These are phyloP conservation scores for Macrocentrus cingulum DNA, from an alignment of 1,140 invertebrate species.

Conservation along the genomic window DNA sequence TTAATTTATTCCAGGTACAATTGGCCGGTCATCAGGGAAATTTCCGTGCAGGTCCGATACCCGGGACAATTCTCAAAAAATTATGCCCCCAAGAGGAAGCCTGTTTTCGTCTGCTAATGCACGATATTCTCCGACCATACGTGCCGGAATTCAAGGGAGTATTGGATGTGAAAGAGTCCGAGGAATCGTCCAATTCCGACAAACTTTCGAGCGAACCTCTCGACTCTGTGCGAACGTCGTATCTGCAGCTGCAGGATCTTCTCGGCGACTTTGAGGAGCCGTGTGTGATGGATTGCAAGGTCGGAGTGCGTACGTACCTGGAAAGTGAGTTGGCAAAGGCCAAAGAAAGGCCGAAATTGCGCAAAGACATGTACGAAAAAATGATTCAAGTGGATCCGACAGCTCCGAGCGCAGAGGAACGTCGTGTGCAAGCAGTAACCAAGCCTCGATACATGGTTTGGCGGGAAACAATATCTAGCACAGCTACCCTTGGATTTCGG, in stretches of 20 bases:
- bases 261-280: conserved; percentile 87
- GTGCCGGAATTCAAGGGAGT: conserved; percentile 88
- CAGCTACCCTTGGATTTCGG: conserved; percentile 90
- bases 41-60: conserved; percentile 89
- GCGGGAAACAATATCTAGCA: conserved; percentile 96
- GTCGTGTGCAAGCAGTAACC: conserved; percentile 84
- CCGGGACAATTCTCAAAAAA: conserved; percentile 93
- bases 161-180: conserved; percentile 42
- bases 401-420: conserved; percentile 90
- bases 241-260: conserved; percentile 90
- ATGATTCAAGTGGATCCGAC: conserved; percentile 93
- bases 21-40: conserved; percentile 91
- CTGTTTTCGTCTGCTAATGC: conserved; percentile 85
- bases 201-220: no score
- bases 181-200: conserved; percentile 37
- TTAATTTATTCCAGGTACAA: conserved; percentile 64
- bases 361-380: conserved; percentile 93
- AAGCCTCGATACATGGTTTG: conserved; percentile 97
- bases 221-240: no score
- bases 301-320: conserved; percentile 91
- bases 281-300: conserved; percentile 96
- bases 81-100: conserved; percentile 85
- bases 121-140: conserved; percentile 81
- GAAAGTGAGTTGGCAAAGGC: conserved; percentile 94
- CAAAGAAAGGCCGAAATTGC: conserved; percentile 85